Evolutionary conservation across 2,797 vertebrate genomes (phyloP), one percentile per base, ranked within the genome.

Genomic region (Ficedula albicollis): DNA sequence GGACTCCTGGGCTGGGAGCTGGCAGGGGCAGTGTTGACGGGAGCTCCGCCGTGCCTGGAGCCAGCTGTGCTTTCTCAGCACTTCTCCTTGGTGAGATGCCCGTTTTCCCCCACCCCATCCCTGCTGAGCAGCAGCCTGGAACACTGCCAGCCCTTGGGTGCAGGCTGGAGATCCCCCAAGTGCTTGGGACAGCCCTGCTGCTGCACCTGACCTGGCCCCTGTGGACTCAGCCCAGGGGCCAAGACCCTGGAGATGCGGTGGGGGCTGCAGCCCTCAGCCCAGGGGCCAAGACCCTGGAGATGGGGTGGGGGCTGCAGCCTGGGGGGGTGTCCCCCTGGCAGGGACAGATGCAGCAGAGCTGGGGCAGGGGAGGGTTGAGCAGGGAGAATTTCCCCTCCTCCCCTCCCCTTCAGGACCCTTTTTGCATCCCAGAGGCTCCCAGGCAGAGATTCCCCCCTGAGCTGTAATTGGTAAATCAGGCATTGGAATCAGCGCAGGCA

Each of bases 391-490:
- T 91, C 67, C 17, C 7, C 10, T 73, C 68, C 67, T 32, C 52
- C 62, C n/a, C 10, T 41, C 36, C 64, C 67, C 66, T 87, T 58
- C 64, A 80, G 87, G 80, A 90, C 60, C 58, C 17, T 54, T 54
- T 90, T 91, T 77, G 73, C 63, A 66, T 87, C 94, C 90, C 39
- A 4, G 38, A 84, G 90, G 83, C 91, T 89, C 46, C 63, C 13
- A 44, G 60, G 92, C 59, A 94, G 92, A 89, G 90, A 94, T 96
- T 96, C 91, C 93, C 76, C 92, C 81, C 83, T 92, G 95, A 96
- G 95, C 87, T 68, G 87, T 95, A 97, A 97, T 95, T 96, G 96
- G 95, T 91, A 97, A 97, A 97, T 96, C 96, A 95, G 91, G 93
- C 97, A 96, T 95, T 96, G 92, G 94, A 96, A 96, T 97, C 94